Conservation (phyloP, 2,113 vertebrate genomes). For the Probosciger aterrimus region DNA sequence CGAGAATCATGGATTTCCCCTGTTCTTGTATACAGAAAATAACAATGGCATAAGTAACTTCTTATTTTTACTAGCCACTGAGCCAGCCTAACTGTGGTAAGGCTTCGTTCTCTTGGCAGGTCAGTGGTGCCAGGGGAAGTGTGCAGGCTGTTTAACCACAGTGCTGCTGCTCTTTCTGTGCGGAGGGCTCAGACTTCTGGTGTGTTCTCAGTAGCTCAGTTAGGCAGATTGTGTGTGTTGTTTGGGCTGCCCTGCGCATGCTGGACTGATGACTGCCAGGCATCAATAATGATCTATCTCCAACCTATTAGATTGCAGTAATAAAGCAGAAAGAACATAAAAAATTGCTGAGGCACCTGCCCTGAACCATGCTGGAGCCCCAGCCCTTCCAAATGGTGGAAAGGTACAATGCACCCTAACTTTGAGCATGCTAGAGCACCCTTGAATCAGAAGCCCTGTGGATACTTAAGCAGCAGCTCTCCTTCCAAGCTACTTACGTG, state of each 20-base stretch:
- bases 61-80: not conserved
- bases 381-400: not conserved
- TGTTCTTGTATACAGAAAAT: not conserved
- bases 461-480: not conserved
- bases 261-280: not conserved
- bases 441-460: not conserved
- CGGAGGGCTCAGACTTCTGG: not conserved
- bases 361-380: not conserved
- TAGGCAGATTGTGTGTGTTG: not conserved
- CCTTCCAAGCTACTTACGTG: conserved; percentile 76
- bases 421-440: not conserved
- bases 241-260: not conserved
- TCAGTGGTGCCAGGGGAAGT: not conserved
- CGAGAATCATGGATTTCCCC: not conserved
- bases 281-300: not conserved
- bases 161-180: not conserved
- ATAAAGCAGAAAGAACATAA: not conserved
- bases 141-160: not conserved
- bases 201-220: not conserved
- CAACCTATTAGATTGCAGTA: not conserved
- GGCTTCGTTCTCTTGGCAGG: not conserved
- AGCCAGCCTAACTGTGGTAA: not conserved
- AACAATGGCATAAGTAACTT: not conserved
- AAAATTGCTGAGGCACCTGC: not conserved
- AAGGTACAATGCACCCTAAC: not conserved